Base-by-base conservation (phyloP, 2,113 vertebrate genomes). In the Connochaetes taurinus region DNA sequence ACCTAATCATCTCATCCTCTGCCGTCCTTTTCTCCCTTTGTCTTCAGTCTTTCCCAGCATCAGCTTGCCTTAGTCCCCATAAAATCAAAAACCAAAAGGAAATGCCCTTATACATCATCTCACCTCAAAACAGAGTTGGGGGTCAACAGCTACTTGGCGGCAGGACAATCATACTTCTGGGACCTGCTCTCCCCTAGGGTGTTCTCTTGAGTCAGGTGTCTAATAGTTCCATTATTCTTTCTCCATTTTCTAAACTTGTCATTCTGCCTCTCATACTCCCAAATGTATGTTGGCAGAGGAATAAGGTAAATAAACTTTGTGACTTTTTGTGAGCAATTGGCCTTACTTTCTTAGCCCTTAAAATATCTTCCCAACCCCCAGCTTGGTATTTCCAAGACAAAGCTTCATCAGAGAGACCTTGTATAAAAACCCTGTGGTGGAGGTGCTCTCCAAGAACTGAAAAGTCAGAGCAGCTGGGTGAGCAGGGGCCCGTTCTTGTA, bases 51-150 rank as follows among this genome's bases (percentile, higher is more conserved):
- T 74, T 74, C 36, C 36, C 67, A 71, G n/a, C n/a, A 71, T 23
- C n/a, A 71, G 67, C 67, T 71, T 71, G 5, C 84, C 88, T 95
- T 25, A 47, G 96, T 31, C 5, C 33, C 29, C n/a, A 52, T 14
- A 40, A 71, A 33, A 80, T 67, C 31, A 93, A 90, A 86, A 98
- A 58, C 29, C 55, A 97, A 50, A 95, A 55, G 83, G 13, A 93
- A 27, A 6, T 40, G 91, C 76, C n/a, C 40, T 16, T 82, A 10
- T 6, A 57, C 64, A 67, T 25, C 64, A 76, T 45, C 27, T 95
- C 83, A 93, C 7, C 6, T 43, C 57, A 14, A 31, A 95, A 94
- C 1, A 6, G 84, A 97, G 40, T 21, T 88, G 7, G 3, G 29
- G 6, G 9, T 33, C 31, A 62, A 10, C 4, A 21, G 11, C 29